Percentiles rank a stretch among this genome's conserved stretches.
These are phyloP conservation scores for Crotalus adamanteus DNA, from an alignment of 2,797 vertebrate species.

Conservation along the genomic window DNA sequence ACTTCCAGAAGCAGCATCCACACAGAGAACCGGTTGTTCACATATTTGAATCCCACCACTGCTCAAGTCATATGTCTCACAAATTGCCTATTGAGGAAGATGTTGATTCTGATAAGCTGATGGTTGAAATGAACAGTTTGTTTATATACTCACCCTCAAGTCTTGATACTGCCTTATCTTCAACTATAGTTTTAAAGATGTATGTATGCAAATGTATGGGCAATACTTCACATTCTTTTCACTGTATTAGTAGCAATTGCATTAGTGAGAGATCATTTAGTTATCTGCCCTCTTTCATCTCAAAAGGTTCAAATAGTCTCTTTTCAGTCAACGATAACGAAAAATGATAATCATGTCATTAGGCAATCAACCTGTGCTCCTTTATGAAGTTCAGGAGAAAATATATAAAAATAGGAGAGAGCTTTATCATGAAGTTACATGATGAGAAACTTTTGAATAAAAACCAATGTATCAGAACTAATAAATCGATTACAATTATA, in stretches of 20 bases:
- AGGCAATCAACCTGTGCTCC: background rate
- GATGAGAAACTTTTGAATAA: background rate
- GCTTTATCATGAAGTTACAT: background rate
- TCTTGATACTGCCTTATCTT: background rate
- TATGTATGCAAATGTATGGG: background rate
- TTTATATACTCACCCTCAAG: background rate
- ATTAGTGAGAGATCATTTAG: background rate
- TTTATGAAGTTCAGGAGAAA: too few relatives aligned
- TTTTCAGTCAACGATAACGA: background rate
- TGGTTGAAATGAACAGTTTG: background rate
- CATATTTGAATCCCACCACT: too few relatives aligned
- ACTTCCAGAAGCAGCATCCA: too few relatives aligned
- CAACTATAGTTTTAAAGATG: background rate
- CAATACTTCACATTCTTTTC: background rate
- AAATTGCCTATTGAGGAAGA: background rate
- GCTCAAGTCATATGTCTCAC: too few relatives aligned
- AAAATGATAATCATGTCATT: background rate
- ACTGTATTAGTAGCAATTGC: background rate
- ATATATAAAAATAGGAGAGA: background rate
- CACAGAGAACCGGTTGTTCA: too few relatives aligned
- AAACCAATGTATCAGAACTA: background rate
- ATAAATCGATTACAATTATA: background rate
- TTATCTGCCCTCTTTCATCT: background rate
- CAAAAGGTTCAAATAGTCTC: background rate
- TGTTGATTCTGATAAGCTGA: background rate